Conservation (phyloP, 1,140 invertebrate genomes). For the Anthonomus grandis region DNA sequence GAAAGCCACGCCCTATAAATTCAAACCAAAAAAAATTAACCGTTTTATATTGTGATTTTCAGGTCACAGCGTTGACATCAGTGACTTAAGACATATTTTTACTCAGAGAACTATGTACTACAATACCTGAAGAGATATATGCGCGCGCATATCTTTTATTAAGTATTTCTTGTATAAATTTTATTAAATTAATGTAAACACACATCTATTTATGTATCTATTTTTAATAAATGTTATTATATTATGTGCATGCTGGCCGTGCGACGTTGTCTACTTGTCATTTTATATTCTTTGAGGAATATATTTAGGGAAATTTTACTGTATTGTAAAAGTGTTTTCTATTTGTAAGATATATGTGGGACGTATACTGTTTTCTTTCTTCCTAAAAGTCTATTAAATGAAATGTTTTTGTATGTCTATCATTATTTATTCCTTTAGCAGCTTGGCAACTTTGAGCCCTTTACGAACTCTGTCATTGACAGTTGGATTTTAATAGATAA, state of each 20-base stretch:
- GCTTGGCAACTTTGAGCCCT: too few relatives aligned
- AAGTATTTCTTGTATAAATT: slow-evolving; percentile 29
- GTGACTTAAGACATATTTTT: slow-evolving; percentile 39
- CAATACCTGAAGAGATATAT: slow-evolving; percentile 29
- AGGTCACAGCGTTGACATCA: slow-evolving; percentile 43
- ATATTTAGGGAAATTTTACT: slow-evolving; percentile 11
- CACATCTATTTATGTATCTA: slow-evolving; percentile 38
- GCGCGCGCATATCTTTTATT: slow-evolving; percentile 32
- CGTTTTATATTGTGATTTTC: slow-evolving; percentile 23
- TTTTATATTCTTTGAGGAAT: slow-evolving; percentile 30
- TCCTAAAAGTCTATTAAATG: not conserved
- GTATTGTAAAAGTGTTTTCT: slow-evolving; percentile 25
- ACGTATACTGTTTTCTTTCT: slow-evolving; percentile 33
- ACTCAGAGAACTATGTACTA: slow-evolving; percentile 38
- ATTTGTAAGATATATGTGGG: slow-evolving; percentile 31
- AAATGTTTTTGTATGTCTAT: slow-evolving; percentile 11
- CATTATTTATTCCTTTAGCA: too few relatives aligned
- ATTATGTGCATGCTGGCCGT: slow-evolving; percentile 41
- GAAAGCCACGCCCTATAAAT: too few relatives aligned
- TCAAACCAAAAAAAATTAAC: too few relatives aligned
- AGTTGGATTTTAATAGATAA: too few relatives aligned
- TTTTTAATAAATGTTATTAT: slow-evolving; percentile 32
- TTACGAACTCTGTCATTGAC: too few relatives aligned
- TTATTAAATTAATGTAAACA: too few relatives aligned
- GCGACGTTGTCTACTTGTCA: slow-evolving; percentile 33